Evolutionary conservation across 2,113 vertebrate species (phyloP).

Genomic region (Vicugna pacos): DNA sequence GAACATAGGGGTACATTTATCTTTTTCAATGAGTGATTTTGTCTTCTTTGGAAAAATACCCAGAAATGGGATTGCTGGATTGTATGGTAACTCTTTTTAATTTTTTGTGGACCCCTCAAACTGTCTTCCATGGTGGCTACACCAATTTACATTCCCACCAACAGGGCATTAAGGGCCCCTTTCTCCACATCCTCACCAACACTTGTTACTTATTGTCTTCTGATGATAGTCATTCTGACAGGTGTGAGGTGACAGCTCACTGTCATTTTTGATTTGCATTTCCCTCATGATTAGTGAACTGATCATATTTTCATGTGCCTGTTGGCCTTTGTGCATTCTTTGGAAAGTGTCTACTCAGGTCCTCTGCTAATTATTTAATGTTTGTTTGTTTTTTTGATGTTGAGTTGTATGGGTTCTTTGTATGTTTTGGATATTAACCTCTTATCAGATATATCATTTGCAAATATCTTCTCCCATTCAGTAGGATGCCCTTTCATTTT

Average conservation of each 20-base stretch:
- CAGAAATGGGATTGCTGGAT: not conserved
- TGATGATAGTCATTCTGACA: not conserved
- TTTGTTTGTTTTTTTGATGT: not conserved
- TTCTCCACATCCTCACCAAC: not conserved
- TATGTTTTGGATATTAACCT: not conserved
- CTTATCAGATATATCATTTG: not conserved
- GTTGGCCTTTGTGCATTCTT: not conserved
- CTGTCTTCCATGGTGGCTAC: not conserved
- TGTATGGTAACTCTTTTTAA: not conserved
- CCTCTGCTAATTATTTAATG: not conserved
- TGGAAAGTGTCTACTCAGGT: not conserved
- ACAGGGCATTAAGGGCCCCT: not conserved
- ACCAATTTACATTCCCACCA: not conserved
- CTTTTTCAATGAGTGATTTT: not conserved
- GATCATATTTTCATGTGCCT: not conserved
- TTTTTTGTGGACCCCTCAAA: not conserved
- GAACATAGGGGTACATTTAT: not conserved
- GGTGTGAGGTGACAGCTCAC: not conserved
- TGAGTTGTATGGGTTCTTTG: not conserved
- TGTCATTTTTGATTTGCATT: not conserved
- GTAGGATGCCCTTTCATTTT: not conserved
- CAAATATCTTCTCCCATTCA: not conserved
- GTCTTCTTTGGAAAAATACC: not conserved
- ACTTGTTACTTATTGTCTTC: not conserved
- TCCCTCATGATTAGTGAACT: not conserved